Evolutionary conservation across 2,797 vertebrate genomes (phyloP).

Genomic region (Morus bassanus): DNA sequence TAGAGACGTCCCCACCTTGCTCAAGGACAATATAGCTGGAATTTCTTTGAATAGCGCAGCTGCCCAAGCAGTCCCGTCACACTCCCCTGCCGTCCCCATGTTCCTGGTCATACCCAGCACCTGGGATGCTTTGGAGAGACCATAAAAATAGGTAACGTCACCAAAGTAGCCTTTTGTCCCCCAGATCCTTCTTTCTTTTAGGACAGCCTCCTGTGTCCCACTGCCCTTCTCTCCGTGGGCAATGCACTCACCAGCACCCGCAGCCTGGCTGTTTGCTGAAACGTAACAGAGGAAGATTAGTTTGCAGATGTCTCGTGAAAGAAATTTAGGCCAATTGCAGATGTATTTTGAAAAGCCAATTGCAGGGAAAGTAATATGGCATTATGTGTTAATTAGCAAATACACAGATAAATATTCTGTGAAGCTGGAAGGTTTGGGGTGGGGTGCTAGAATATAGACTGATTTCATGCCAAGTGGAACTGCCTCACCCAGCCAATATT

Average conservation of each 20-base stretch:
- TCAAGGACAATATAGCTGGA: not conserved
- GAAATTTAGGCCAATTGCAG: not conserved
- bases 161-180: not conserved
- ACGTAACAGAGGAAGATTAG: not conserved
- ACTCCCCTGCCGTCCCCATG: no score
- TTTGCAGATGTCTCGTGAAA: not conserved
- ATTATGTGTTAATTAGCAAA: not conserved
- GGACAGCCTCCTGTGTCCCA: rapidly evolving
- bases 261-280: not conserved
- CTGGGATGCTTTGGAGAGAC: not conserved
- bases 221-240: rapidly evolving
- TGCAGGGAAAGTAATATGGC: not conserved
- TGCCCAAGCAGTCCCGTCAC: not conserved
- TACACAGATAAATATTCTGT: not conserved
- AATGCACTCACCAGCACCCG: not conserved
- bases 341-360: not conserved
- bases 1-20: not conserved
- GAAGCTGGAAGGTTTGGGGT: not conserved
- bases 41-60: not conserved
- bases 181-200: not conserved
- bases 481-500: not conserved
- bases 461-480: not conserved
- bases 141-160: not conserved
- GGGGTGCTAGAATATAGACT: not conserved
- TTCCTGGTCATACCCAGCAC: not conserved